Base-by-base conservation (phyloP, 2,888 invertebrate genomes). In the Parnassius apollo region DNA sequence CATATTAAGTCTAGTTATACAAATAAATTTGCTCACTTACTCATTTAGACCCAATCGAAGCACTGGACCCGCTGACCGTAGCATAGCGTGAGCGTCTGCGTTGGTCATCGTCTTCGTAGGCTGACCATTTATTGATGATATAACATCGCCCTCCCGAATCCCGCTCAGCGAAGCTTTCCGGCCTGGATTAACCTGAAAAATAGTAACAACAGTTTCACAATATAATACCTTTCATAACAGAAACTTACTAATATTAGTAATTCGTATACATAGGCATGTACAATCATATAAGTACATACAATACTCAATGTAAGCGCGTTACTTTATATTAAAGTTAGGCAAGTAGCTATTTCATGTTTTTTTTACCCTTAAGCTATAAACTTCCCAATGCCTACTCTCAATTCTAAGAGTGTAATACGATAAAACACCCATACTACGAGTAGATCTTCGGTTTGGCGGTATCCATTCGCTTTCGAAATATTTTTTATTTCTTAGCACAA, bases 121-220 rank as follows among this genome's bases (percentile, higher is more conserved):
- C 73, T 93, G 93, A 25, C 95, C 95, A 86, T 96, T 96, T 82
- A 97, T 96, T 65, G 94, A 94, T 54, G 95, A 94, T 75, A 97
- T 95, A 70, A 96, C 93, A 84, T 97, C 96, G 48, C 96, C 96
- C 81, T 96, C 96, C 60, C 96, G 88, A 62, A 96, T 93, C 9
- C 96, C 96, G 76, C 95, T 94, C 72, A 94, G 89, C 44, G 96
- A 95, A n/a, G 96, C 96, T 82, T 96, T 96, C 74, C 97, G 95
- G 61, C 96, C 96, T 10, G 96, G 96, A 86, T 97, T 97, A 73
- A 97, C 96, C 96, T 97, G 93, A 60, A 94, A 94, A 56, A 59
- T 44, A 44, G 22, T 18, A 25, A 46, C 46, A 46, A 46, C 46
- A n/a, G n/a, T 46, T 46, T 46, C 3, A 46, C 46, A 10, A 46